Evolutionary conservation across 2,888 invertebrate genomes (phyloP).

Genomic region (Tinea trinotella): DNA sequence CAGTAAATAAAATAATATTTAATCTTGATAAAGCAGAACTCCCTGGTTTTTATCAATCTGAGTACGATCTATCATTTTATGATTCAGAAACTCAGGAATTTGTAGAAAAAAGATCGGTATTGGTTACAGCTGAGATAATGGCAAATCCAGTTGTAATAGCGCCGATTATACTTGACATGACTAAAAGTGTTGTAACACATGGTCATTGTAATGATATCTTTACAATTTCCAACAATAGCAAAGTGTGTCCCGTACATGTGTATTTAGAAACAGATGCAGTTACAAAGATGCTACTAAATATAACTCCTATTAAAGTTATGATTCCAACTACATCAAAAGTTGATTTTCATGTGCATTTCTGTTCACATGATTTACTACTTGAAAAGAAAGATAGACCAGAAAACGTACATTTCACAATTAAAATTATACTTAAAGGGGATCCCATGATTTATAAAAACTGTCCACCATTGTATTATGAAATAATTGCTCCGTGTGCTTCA

Average conservation of each 20-base stretch:
- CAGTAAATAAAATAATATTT: conserved; percentile 33
- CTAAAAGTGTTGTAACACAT: conserved; percentile 34
- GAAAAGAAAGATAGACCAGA: conserved; percentile 28
- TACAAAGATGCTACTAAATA: conserved; percentile 42
- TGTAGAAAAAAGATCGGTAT: conserved; percentile 34
- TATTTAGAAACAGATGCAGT: conserved; percentile 43
- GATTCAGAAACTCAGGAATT: conserved; percentile 32
- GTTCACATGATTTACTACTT: conserved; percentile 30
- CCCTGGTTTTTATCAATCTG: conserved; percentile 46
- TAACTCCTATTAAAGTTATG: conserved; percentile 38
- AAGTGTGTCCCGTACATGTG: conserved; percentile 33
- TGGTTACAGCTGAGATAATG: conserved; percentile 45
- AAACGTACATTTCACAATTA: conserved; percentile 45
- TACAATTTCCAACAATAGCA: conserved; percentile 40
- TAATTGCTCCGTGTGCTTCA: conserved; percentile 28
- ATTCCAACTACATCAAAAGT: conserved; percentile 32
- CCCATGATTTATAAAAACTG: conserved; percentile 36
- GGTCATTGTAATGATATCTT: conserved; percentile 44
- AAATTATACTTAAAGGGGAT: conserved; percentile 40
- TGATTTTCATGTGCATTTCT: conserved; percentile 36
- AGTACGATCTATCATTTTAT: conserved; percentile 41
- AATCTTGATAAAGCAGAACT: conserved; percentile 43
- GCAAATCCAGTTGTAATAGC: conserved; percentile 44
- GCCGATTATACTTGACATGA: conserved; percentile 50
- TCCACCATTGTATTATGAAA: conserved; percentile 25